These are phyloP conservation scores for Pollachius pollachius DNA, from an alignment of 2,113 vertebrate species.

Conservation along the genomic window DNA sequence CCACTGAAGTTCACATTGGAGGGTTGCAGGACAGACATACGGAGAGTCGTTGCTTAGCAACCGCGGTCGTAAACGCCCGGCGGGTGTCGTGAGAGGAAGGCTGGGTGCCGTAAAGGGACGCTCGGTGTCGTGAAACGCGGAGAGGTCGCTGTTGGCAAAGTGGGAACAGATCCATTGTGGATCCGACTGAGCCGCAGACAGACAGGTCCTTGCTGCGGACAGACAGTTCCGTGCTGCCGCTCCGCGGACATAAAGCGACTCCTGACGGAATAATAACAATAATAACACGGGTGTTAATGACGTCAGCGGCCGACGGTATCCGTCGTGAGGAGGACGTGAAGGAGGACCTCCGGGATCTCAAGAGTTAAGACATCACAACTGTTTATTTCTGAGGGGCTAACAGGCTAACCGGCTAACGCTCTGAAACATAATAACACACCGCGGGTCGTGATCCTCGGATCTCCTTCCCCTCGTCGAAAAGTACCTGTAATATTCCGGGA, in stretches of 20 bases:
- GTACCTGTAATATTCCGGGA: too few species aligned
- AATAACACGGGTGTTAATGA: slow-evolving; percentile 21
- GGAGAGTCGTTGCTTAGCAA: slow-evolving; percentile 63
- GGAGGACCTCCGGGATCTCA: slow-evolving; percentile 49
- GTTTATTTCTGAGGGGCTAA: slow-evolving; percentile 72
- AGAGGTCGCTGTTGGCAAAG: background rate
- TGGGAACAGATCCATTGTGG: too few species aligned
- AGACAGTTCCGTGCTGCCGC: too few species aligned
- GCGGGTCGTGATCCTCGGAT: too few species aligned
- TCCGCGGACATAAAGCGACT: too few species aligned
- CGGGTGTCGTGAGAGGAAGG: slow-evolving; percentile 65
- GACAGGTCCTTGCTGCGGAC: too few species aligned
- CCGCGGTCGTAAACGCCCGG: slow-evolving; percentile 59
- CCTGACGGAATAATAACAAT: too few species aligned
- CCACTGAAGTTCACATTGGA: slow-evolving; percentile 34
- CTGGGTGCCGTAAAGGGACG: slow-evolving; percentile 67
- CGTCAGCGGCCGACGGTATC: slow-evolving; percentile 5
- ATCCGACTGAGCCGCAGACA: too few species aligned
- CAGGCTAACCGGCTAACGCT: slow-evolving; percentile 70
- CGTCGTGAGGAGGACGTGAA: slow-evolving; percentile 40
- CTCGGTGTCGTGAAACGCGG: slow-evolving; percentile 21
- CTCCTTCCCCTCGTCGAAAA: too few species aligned
- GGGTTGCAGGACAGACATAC: slow-evolving; percentile 43
- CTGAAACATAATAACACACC: background rate
- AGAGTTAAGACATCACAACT: slow-evolving; percentile 71